A percentile compares a stretch with the other conserved stretches of the same genome.
Conservation (phyloP, 2,113 vertebrate genomes). For the Chaenogobius annularis region DNA sequence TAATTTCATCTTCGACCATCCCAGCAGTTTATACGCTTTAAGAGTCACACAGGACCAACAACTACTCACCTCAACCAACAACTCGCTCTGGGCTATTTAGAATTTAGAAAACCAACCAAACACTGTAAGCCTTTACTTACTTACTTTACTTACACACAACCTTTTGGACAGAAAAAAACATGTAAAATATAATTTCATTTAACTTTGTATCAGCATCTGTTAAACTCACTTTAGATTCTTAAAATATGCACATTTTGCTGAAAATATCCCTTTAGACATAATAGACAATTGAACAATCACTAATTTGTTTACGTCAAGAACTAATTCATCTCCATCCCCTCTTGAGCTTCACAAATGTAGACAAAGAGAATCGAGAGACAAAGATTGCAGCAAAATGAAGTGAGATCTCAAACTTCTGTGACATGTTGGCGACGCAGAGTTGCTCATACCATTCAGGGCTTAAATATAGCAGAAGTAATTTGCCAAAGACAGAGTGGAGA, state of each 20-base stretch:
- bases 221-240: not conserved
- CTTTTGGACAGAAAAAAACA: not conserved
- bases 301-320: constrained; percentile 40
- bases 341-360: constrained; percentile 13
- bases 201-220: too few species aligned
- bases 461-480: constrained; percentile 61
- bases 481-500: constrained; percentile 50
- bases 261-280: not conserved
- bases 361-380: not conserved
- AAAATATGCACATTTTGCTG: not conserved
- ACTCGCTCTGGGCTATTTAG: too few species aligned
- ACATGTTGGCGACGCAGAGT: constrained; percentile 46
- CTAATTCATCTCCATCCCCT: constrained; percentile 52
- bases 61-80: too few species aligned
- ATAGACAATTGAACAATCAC: not conserved
- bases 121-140: not conserved
- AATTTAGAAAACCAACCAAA: too few species aligned
- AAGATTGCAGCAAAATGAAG: constrained; percentile 34
- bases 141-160: not conserved
- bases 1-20: not conserved
- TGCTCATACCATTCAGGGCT: constrained; percentile 42
- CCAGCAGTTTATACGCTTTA: not conserved
- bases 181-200: too few species aligned
- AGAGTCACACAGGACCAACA: not conserved
- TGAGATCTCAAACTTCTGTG: constrained; percentile 61